Percentiles rank a stretch among this genome's conserved stretches.
These are phyloP conservation scores for Euphonia xanthogaster DNA, from an alignment of 2,797 vertebrate genomes.

Conservation along the genomic window DNA sequence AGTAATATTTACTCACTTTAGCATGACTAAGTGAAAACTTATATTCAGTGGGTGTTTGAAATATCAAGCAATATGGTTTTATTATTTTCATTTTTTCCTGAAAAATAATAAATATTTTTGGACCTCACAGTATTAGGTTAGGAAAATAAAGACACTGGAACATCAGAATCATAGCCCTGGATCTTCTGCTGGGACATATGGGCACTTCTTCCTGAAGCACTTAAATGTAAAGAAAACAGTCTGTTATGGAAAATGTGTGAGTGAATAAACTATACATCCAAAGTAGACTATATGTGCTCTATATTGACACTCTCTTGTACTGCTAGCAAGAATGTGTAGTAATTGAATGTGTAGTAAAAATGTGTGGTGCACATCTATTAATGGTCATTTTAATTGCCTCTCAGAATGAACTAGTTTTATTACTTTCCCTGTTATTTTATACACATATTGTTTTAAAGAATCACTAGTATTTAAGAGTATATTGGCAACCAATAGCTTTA, in stretches of 20 bases:
- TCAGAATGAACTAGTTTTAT: background rate
- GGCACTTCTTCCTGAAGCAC: background rate
- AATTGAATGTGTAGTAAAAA: background rate
- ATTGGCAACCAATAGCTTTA: background rate
- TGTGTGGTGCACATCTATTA: background rate
- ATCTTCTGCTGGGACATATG: background rate
- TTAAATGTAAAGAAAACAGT: background rate
- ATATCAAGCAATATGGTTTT: background rate
- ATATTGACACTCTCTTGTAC: background rate
- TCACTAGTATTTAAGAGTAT: background rate
- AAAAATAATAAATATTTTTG: background rate
- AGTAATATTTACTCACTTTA: background rate
- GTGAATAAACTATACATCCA: background rate
- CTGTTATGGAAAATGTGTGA: background rate
- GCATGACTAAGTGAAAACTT: background rate
- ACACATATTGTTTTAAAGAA: background rate
- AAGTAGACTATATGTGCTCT: background rate
- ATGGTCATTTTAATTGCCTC: background rate
- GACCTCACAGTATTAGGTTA: background rate
- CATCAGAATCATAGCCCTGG: background rate
- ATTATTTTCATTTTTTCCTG: background rate
- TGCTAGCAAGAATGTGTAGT: background rate
- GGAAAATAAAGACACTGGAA: background rate
- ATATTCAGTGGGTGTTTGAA: background rate
- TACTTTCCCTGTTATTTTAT: background rate